These are phyloP conservation scores for Streblospio benedicti DNA, from an alignment of 1,140 invertebrate species.

Conservation along the genomic window DNA sequence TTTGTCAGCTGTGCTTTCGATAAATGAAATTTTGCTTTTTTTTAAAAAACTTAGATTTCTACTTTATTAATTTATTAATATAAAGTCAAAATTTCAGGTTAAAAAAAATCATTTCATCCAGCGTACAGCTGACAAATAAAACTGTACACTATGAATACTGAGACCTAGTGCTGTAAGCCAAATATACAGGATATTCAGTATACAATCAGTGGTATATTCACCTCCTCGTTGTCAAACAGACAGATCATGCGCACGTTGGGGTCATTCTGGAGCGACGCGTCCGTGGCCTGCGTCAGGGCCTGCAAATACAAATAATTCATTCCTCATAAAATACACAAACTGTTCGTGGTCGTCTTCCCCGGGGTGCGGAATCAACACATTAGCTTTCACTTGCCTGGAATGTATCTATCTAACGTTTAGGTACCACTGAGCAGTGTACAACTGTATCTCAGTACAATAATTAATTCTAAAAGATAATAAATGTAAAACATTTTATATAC, in stretches of 20 bases:
- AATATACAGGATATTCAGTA: no score
- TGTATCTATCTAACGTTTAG: not conserved
- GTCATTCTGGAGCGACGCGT: slow-evolving; percentile 34
- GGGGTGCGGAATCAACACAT: not conserved
- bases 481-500: not conserved
- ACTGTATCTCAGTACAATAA: not conserved
- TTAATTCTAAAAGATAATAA: not conserved
- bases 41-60: no score
- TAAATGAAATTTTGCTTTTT: no score
- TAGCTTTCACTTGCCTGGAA: not conserved
- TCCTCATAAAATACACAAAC: not conserved
- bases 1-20: no score
- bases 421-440: no score
- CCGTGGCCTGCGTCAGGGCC: slow-evolving; percentile 35
- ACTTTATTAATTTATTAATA: no score
- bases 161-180: no score
- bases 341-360: not conserved
- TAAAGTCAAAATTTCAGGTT: not conserved
- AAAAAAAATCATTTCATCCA: not conserved
- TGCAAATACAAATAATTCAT: slow-evolving; percentile 21
- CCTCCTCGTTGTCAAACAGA: slow-evolving; percentile 53
- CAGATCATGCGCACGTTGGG: slow-evolving; percentile 47
- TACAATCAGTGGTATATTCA: slow-evolving; percentile 16
- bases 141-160: no score
- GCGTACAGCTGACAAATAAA: no score